Evolutionary conservation across 2,888 invertebrate species (phyloP).

Genomic region (Myopa tessellatipennis): DNA sequence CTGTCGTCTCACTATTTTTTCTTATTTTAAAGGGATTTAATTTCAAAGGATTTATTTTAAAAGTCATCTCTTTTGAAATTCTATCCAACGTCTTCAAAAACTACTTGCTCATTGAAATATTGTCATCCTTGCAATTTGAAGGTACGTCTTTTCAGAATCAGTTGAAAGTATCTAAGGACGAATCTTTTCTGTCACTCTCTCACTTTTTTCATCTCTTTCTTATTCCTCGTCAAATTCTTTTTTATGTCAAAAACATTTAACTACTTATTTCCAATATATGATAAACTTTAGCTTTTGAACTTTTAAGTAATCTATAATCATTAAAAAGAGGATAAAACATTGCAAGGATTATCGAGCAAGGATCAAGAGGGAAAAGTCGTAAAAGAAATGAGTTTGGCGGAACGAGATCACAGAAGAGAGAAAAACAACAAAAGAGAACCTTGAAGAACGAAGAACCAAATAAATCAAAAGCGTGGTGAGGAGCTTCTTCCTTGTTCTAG

Average conservation of each 20-base stretch:
- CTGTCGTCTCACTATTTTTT: too few species aligned
- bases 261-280: background rate
- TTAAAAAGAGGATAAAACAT: slow-evolving; percentile 34
- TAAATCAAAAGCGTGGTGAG: background rate
- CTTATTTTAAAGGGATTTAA: too few species aligned
- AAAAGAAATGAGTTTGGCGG: background rate
- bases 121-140: background rate
- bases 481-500: background rate
- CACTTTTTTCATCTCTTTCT: background rate
- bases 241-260: background rate
- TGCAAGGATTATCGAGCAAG: background rate
- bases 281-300: slow-evolving; percentile 21
- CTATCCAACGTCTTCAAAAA: too few species aligned
- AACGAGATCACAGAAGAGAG: background rate
- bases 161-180: background rate
- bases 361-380: background rate
- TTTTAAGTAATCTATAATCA: slow-evolving; percentile 41
- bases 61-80: too few species aligned
- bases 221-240: background rate
- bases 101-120: background rate
- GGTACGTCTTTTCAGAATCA: background rate
- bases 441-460: background rate
- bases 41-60: too few species aligned
- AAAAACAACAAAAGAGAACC: background rate
- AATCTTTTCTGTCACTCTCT: background rate